Evolutionary conservation across 53 echinoderm and acorn worm species (phyloP).

Genomic region (Astropecten irregularis): DNA sequence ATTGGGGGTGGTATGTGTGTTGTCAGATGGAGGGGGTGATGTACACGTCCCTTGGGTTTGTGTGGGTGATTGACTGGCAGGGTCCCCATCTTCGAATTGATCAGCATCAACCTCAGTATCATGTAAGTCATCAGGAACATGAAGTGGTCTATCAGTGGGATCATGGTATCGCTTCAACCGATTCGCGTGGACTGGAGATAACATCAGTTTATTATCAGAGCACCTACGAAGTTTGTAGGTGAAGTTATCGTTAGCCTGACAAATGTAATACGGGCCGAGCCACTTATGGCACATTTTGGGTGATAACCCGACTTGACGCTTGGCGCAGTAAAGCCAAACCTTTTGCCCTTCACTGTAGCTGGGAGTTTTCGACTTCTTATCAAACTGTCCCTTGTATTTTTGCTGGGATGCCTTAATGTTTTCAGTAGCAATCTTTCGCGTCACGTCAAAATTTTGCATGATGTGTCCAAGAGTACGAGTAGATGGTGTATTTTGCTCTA

Average conservation of each 20-base stretch:
- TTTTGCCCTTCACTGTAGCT: slow-evolving; percentile 44
- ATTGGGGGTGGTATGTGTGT: slow-evolving; percentile 31
- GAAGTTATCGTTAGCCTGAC: slow-evolving; percentile 25
- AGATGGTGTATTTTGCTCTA: not conserved
- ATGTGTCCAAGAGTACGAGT: slow-evolving; percentile 17
- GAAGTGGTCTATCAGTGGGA: slow-evolving; percentile 39
- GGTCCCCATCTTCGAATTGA: not conserved
- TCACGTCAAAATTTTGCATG: slow-evolving; percentile 31
- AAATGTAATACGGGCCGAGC: slow-evolving; percentile 62
- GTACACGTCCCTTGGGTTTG: not conserved
- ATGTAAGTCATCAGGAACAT: slow-evolving; percentile 29
- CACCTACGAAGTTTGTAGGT: not conserved
- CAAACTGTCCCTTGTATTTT: slow-evolving; percentile 52
- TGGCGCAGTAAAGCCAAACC: slow-evolving; percentile 42
- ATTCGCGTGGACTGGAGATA: not conserved
- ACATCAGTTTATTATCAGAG: not conserved
- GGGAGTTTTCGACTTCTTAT: slow-evolving; percentile 30
- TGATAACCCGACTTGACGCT: slow-evolving; percentile 19
- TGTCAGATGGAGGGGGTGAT: slow-evolving; percentile 5
- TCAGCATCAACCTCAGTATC: slow-evolving; percentile 1
- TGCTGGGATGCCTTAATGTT: slow-evolving; percentile 24
- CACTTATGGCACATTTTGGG: slow-evolving; percentile 49
- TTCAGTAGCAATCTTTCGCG: slow-evolving; percentile 24
- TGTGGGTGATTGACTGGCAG: not conserved
- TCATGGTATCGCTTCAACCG: slow-evolving; percentile 37